Evolutionary conservation across 1,140 invertebrate genomes (phyloP).

Genomic region (Penaeus chinensis): DNA sequence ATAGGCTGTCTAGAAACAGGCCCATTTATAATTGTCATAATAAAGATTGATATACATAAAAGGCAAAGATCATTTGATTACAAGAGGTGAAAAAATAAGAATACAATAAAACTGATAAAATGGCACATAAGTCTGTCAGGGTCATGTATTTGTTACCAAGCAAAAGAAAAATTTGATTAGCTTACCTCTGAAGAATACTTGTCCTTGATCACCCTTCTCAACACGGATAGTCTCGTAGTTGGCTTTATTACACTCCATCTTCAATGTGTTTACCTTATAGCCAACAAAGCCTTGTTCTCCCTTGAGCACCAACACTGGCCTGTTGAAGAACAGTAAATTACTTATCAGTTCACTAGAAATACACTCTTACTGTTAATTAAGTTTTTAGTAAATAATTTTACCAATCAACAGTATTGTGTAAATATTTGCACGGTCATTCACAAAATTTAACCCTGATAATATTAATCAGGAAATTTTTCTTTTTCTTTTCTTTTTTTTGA

Average conservation of each 20-base stretch:
- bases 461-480: too few relatives aligned
- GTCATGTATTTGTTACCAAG: neutral
- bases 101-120: neutral
- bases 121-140: neutral
- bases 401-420: too few relatives aligned
- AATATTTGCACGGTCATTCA: too few relatives aligned
- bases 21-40: too few relatives aligned
- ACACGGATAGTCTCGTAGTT: constrained; percentile 93
- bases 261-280: constrained; percentile 83
- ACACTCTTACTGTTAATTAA: neutral
- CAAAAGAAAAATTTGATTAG: neutral
- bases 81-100: too few relatives aligned
- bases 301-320: constrained; percentile 92
- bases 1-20: too few relatives aligned
- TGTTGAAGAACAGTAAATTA: constrained; percentile 66
- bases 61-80: too few relatives aligned
- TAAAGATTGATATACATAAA: too few relatives aligned
- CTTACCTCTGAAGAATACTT: constrained; percentile 92
- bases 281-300: constrained; percentile 97
- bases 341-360: neutral
- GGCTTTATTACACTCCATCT: constrained; percentile 95
- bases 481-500: too few relatives aligned
- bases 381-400: neutral
- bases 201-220: constrained; percentile 87
- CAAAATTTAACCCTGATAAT: too few relatives aligned